These are phyloP conservation scores for Brachyrhaphis roseni DNA, from an alignment of 2,797 vertebrate species.

Conservation along the genomic window DNA sequence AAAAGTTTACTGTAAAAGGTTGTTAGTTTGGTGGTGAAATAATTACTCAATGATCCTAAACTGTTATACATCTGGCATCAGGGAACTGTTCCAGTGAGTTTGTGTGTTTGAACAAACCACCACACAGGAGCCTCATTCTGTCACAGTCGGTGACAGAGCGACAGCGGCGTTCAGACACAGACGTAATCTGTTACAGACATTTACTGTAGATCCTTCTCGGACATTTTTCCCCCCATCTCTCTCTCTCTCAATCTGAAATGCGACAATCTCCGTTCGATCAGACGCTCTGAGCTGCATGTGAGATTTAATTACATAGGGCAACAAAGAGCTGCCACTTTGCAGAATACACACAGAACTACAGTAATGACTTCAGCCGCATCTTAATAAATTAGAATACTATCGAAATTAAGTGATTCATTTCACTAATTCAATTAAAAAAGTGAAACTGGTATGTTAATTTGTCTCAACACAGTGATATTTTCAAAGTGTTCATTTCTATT, in stretches of 20 bases:
- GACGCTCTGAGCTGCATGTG: slow-evolving; percentile 47
- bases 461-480: background rate
- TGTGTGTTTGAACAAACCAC: slow-evolving; percentile 50
- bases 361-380: background rate
- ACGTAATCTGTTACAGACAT: slow-evolving; percentile 32
- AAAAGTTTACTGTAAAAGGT: background rate
- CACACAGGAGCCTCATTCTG: slow-evolving; percentile 53
- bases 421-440: background rate
- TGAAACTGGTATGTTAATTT: background rate
- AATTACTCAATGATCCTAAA: slow-evolving; percentile 21
- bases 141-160: slow-evolving; percentile 35
- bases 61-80: background rate
- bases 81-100: background rate
- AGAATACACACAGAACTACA: slow-evolving; percentile 54
- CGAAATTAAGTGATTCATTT: background rate
- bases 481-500: background rate
- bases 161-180: slow-evolving; percentile 35
- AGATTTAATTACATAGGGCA: slow-evolving; percentile 70
- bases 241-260: background rate
- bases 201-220: slow-evolving; percentile 14
- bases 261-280: slow-evolving; percentile 43
- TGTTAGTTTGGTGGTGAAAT: slow-evolving; percentile 23
- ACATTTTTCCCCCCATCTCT: background rate
- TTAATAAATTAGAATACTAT: background rate
- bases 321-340: slow-evolving; percentile 59